Evolutionary conservation across 2,113 vertebrate species (phyloP), one percentile per base, ranked within the genome.

Genomic region (Myxocyprinus asiaticus): DNA sequence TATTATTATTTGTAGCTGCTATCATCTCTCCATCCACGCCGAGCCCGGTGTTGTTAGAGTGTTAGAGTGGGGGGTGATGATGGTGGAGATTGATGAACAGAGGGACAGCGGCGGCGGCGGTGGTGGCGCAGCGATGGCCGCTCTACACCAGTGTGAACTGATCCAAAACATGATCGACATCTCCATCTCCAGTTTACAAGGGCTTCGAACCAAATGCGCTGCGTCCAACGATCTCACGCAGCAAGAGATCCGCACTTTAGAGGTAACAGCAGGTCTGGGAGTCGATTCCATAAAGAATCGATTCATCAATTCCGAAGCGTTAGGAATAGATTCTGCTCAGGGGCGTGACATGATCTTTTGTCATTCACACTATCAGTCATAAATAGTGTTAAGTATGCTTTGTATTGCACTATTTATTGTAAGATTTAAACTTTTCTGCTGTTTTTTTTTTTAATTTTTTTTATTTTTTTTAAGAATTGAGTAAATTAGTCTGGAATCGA

Each of bases 111-210:
- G 72, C 62, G 48, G 91, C 67, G 91, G 87, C 78, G 91, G 91
- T 82, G 91, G 91, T 82, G 90, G 89, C 86, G 92, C 92, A 88
- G 94, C 90, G 89, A 90, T 91, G 92, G 92, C 92, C 93, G 94
- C 95, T 85, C 89, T 96, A 88, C 95, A 96, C 90, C 96, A 97
- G 84, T 97, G 96, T 93, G 94, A 95, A 84, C 95, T 97, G 89
- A 94, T 97, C 90, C 96, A 98, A 93, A 95, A 97, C 89, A 95
- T 97, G 93, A 98, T 98, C 90, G 96, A 97, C 88, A 98, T 98
- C 93, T 97, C 95, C 91, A 94, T 97, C 91, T 94, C 95, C 92
- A 98, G 95, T 90, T 91, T 98, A 88, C 95, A 94, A 88, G 96
- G 96, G 87, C 93, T 98, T 72, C 94, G 96, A 90, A 98, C 96